Base-by-base conservation (phyloP, 2,113 vertebrate species). In the Agapornis roseicollis region DNA sequence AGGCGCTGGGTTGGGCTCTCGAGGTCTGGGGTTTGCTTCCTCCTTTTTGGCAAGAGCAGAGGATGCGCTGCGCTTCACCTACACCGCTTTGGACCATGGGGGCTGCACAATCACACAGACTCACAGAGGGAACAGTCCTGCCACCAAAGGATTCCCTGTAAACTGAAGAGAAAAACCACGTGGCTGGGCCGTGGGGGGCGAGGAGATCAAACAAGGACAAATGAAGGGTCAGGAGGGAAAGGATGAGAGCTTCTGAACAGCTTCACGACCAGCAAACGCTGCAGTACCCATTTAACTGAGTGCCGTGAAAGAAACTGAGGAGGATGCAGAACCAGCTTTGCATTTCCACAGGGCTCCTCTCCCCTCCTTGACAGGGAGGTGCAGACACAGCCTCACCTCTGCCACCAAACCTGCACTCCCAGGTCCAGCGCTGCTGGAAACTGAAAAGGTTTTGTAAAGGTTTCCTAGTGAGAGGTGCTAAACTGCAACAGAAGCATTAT, bases 21-120 rank as follows among this genome's bases (percentile, higher is more conserved):
- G 3, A 83, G 88, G 73, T 80, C 80, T 80, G 37, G 49, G 56
- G 47, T 46, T 56, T 65, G 63, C 88, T 85, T 91, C 33, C 64
- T 76, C 19, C 50, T 95, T 94, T 95, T 81, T 93, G 92, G 92
- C 60, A 56, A 96, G 96, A 96, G 94, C 89, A 87, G 44, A 95
- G 72, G 47, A 71, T 6, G 8, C 42, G 81, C 52, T 46, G 41
- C 47, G 61, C n/a, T 86, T 84, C 49, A 71, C 42, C 63, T 80
- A 46, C 80, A 27, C 4, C 29, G 39, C 31, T 47, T 80, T 77
- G 85, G 91, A 63, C 85, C 90, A 70, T 31, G 63, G 73, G 76
- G 72, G 60, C 60, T 89, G 71, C 22, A 69, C 37, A 84, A 41
- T 17, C 58, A 63, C 71, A 88, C 23, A 18, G 37, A 70, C 39